Base-by-base conservation (phyloP, 2,113 vertebrate genomes). In the Dendrocopos noguchii region DNA sequence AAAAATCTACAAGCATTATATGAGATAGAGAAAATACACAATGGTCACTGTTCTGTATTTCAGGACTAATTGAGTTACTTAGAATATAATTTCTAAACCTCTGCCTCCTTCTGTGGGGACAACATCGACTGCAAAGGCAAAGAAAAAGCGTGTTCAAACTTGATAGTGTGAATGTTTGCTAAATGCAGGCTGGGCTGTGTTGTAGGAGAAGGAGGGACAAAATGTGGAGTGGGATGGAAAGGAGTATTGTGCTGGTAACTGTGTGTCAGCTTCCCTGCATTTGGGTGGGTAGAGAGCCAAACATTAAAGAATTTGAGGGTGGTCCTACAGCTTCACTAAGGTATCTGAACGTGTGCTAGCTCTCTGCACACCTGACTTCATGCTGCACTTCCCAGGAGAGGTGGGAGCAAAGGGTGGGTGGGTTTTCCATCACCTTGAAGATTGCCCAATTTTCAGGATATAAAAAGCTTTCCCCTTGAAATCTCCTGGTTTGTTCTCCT, bases 331-430 rank as follows among this genome's bases (percentile, higher is more conserved):
- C 12, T n/a, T 28, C 53, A 13, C 1, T 1, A 2, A 33, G 42
- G 33, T 15, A 3, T 7, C 4, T 0, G 1, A 19, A 65, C 6
- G 22, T 52, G 50, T 52, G 50, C 22, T 24, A 52, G 22, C 50
- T 25, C 64, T 20, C 28, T 27, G 73, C 75, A 3, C 33, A 1
- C 12, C 29, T 4, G 0, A 6, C 44, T 25, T 15, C 7, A 1
- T 8, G 13, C 55, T 83, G 56, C 65, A 7, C 7, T 55, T 52
- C 80, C 19, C 70, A 34, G 66, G 11, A 39, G 60, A 36, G 14
- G 19, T 5, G 15, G 36, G 33, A 90, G 57, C 3, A 2, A 78
- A 31, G 27, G 34, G 15, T 50, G 17, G 29, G 19, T 70, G 65
- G 15, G 16, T 12, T 79, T 79, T 33, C 7, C 10, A 19, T 31